Conservation (phyloP, 2,888 invertebrate species). For the Megamerina dolium region DNA sequence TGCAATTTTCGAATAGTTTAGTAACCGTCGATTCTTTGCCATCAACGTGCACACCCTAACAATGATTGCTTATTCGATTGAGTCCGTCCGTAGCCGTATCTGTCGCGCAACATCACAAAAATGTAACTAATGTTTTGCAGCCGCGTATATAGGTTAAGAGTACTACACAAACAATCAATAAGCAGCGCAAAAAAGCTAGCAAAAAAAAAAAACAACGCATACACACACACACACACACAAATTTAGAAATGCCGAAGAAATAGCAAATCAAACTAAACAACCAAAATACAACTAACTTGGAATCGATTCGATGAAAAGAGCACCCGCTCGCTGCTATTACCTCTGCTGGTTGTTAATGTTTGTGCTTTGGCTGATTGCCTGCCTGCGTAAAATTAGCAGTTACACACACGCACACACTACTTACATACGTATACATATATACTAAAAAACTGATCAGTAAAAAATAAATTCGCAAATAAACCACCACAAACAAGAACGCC, state of each 20-base stretch:
- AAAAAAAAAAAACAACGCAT: not conserved
- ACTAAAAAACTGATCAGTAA: no score
- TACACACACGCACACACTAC: not conserved
- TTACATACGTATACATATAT: not conserved
- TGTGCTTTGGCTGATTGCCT: no score
- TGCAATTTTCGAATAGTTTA: no score
- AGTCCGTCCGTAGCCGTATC: slow-evolving; percentile 40
- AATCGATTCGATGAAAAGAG: slow-evolving; percentile 4
- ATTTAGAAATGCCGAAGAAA: not conserved
- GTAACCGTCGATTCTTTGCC: not conserved
- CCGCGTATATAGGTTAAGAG: slow-evolving; percentile 44
- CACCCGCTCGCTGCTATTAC: not conserved
- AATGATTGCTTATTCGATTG: no score
- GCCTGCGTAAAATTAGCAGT: no score
- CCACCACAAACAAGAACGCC: no score
- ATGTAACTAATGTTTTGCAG: slow-evolving; percentile 43
- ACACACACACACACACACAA: slow-evolving; percentile 1
- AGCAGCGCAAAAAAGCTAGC: slow-evolving; percentile 1
- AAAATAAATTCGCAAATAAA: no score
- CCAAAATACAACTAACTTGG: slow-evolving; percentile 7
- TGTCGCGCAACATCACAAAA: slow-evolving; percentile 48
- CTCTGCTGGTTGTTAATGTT: no score
- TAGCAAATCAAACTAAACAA: no score
- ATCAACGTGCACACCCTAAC: no score
- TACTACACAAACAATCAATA: slow-evolving; percentile 17